Conservation (phyloP, 2,113 vertebrate genomes). For the Pterocles orientalis region DNA sequence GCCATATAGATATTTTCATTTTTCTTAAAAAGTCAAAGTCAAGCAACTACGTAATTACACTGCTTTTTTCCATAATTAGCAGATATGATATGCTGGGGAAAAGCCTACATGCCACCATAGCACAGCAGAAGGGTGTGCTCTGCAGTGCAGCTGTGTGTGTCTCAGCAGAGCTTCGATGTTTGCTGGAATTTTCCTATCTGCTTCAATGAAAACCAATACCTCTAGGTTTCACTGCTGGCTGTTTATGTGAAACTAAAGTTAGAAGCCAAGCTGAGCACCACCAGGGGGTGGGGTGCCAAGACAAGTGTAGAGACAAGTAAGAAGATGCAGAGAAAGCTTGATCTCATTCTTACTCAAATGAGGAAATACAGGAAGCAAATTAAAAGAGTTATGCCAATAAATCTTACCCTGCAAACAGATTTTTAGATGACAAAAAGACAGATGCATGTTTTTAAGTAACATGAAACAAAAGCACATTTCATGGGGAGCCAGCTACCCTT, state of each 20-base stretch:
- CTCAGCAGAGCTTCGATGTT: not conserved
- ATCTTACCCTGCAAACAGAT: not conserved
- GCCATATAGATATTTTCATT: not conserved
- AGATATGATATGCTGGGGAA: not conserved
- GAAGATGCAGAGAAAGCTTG: not conserved
- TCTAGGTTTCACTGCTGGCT: conserved; percentile 42
- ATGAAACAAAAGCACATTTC: not conserved
- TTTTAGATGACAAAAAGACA: not conserved
- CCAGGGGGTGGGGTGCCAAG: not conserved
- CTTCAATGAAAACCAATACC: conserved; percentile 58
- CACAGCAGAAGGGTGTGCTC: not conserved
- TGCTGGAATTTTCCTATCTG: conserved; percentile 34
- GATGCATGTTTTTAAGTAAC: not conserved
- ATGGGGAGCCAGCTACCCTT: not conserved
- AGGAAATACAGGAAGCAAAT: not conserved
- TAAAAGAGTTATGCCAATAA: not conserved
- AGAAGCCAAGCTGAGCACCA: conserved; percentile 57
- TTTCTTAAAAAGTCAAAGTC: not conserved
- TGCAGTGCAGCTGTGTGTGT: not conserved
- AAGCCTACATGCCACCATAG: not conserved
- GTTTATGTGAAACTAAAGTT: conserved; percentile 36
- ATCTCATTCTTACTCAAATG: not conserved
- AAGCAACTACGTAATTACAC: not conserved
- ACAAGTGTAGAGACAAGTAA: conserved; percentile 12
- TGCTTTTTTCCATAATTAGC: not conserved